A percentile compares a stretch with the other conserved stretches of the same genome.
phyloP scores from a whole-genome alignment of 2,797 vertebrate genomes.

The Choloepus didactylus region DNA sequence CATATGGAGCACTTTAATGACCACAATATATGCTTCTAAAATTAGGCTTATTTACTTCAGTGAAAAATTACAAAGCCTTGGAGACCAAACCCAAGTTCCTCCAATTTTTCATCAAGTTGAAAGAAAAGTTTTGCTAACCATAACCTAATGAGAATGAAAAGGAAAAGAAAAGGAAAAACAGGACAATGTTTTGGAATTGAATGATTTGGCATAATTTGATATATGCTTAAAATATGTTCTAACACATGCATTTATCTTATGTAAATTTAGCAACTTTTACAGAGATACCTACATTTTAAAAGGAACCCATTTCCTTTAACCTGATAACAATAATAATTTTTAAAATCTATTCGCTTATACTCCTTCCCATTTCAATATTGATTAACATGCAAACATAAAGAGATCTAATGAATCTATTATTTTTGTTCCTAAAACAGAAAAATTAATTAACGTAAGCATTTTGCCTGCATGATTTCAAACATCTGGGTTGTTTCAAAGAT shows the following conservation, averaged over 20 bases:
- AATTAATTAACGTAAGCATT: constrained; percentile 9
- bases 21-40: constrained; percentile 71
- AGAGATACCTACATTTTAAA: not conserved
- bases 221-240: not conserved
- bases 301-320: not conserved
- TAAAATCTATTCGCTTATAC: not conserved
- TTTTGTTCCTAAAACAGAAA: constrained; percentile 37
- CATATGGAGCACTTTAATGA: constrained; percentile 76
- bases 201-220: not conserved
- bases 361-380: not conserved
- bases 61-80: constrained; percentile 59
- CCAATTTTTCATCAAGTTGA: constrained; percentile 53
- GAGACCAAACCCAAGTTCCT: constrained; percentile 56
- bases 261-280: not conserved
- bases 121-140: constrained; percentile 56
- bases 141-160: constrained; percentile 9
- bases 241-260: not conserved
- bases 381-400: not conserved
- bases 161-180: not conserved
- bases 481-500: not conserved
- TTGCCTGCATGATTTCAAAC: not conserved
- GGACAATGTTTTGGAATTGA: not conserved
- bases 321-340: not conserved
- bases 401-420: not conserved
- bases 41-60: constrained; percentile 71